phyloP scores from a whole-genome alignment of 2,888 invertebrate genomes.

The Cylindroiulus punctatus region DNA sequence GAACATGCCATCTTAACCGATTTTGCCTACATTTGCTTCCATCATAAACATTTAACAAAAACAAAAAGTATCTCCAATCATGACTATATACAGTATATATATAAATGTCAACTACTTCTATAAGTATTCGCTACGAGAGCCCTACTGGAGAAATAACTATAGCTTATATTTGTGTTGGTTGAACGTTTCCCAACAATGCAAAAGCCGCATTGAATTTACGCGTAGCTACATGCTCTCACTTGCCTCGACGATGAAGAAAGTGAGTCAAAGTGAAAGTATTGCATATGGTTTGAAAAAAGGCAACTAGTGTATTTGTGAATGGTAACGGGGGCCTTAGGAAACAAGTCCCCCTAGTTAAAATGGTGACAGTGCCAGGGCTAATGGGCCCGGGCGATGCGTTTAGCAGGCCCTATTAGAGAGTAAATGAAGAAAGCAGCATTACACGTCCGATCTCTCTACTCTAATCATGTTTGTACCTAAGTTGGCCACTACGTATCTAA shows the following conservation, averaged over 20 bases:
- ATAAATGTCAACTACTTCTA: slow-evolving; percentile 15
- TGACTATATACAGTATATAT: slow-evolving; percentile 47
- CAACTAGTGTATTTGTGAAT: slow-evolving; percentile 55
- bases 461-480: slow-evolving; percentile 26
- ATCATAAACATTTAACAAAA: slow-evolving; percentile 39
- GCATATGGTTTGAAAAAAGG: slow-evolving; percentile 52
- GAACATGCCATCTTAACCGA: slow-evolving; percentile 24
- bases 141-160: slow-evolving; percentile 32
- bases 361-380: slow-evolving; percentile 37
- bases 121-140: slow-evolving; percentile 24
- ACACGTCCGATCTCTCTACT: slow-evolving; percentile 20
- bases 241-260: slow-evolving; percentile 24
- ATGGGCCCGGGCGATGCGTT: not conserved
- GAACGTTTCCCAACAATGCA: slow-evolving; percentile 34
- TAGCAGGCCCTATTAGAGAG: not conserved
- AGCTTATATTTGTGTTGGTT: slow-evolving; percentile 43
- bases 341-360: not conserved
- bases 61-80: slow-evolving; percentile 35
- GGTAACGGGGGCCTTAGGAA: slow-evolving; percentile 21
- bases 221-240: not conserved
- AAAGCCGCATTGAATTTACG: slow-evolving; percentile 36
- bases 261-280: slow-evolving; percentile 48
- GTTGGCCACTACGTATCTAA: slow-evolving; percentile 39
- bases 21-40: slow-evolving; percentile 5
- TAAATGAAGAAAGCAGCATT: slow-evolving; percentile 36